These are phyloP conservation scores for Cephus nigrinus DNA, from an alignment of 2,888 invertebrate genomes.

Conservation along the genomic window DNA sequence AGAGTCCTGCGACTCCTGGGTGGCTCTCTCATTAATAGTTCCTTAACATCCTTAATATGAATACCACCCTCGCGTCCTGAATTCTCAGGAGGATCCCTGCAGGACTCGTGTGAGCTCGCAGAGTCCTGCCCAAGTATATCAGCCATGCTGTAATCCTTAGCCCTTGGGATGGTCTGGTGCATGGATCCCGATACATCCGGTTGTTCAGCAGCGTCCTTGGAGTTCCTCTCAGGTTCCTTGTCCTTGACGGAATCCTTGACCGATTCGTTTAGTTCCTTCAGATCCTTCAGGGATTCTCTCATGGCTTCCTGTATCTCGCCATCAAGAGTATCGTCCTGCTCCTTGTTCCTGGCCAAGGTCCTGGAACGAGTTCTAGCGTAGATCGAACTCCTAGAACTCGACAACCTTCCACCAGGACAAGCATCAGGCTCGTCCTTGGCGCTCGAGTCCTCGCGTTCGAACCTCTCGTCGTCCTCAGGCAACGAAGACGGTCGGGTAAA, in stretches of 20 bases:
- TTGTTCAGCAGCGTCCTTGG: background rate
- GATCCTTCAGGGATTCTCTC: slow-evolving; percentile 32
- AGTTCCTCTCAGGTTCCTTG: slow-evolving; percentile 1
- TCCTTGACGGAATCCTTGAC: slow-evolving; percentile 6
- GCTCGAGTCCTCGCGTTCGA: slow-evolving; percentile 11
- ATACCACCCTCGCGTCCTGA: slow-evolving; percentile 12
- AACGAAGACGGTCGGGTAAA: slow-evolving; percentile 31
- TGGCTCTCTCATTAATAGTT: slow-evolving; percentile 19
- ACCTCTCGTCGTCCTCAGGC: slow-evolving; percentile 21
- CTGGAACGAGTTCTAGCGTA: slow-evolving; percentile 10
- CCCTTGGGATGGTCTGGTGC: background rate
- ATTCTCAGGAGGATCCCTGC: background rate
- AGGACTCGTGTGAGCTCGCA: slow-evolving; percentile 25
- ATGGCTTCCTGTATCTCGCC: slow-evolving; percentile 34
- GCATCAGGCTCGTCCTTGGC: background rate
- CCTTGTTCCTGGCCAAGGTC: background rate
- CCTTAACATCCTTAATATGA: slow-evolving; percentile 19
- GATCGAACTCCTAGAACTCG: background rate
- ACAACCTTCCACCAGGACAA: background rate
- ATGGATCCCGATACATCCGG: background rate
- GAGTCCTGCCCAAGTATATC: slow-evolving; percentile 23
- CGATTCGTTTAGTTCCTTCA: slow-evolving; percentile 15
- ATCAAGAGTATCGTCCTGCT: slow-evolving; percentile 5
- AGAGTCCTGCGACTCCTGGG: slow-evolving; percentile 24
- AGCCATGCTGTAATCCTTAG: slow-evolving; percentile 13